These are phyloP conservation scores for Acrocyrtus sp. DNA, from an alignment of 2,888 invertebrate genomes.

Conservation along the genomic window DNA sequence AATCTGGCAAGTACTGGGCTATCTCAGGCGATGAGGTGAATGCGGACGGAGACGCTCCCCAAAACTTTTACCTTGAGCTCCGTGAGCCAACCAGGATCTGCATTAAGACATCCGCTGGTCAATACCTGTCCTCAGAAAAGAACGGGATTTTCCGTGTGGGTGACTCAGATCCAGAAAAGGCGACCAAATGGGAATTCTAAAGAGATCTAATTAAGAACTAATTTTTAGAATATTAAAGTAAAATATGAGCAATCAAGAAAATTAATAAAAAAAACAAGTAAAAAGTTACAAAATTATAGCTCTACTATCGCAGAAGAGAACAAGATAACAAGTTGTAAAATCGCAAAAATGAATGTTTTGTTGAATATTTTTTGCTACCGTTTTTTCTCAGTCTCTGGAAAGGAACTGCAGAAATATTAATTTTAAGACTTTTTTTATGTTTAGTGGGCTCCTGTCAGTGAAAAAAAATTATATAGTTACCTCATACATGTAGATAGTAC, in stretches of 20 bases:
- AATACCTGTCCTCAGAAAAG: constrained; percentile 88
- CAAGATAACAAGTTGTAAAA: background rate
- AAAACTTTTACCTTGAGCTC: constrained; percentile 88
- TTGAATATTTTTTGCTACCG: background rate
- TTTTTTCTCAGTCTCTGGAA: too few relatives aligned
- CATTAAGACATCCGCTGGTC: constrained; percentile 80
- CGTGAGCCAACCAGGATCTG: constrained; percentile 92
- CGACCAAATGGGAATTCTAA: constrained; percentile 96
- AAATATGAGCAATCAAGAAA: background rate
- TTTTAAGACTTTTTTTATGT: too few relatives aligned
- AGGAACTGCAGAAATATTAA: too few relatives aligned
- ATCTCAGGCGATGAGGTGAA: constrained; percentile 87
- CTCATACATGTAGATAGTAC: too few relatives aligned
- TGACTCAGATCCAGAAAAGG: constrained; percentile 78
- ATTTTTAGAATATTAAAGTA: constrained; percentile 79
- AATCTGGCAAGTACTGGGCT: constrained; percentile 95
- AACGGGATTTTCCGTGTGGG: constrained; percentile 90
- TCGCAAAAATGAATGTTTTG: background rate
- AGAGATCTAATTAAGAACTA: background rate
- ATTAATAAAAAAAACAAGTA: background rate
- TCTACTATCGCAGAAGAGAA: background rate
- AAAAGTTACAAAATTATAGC: background rate
- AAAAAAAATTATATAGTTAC: too few relatives aligned
- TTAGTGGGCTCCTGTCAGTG: too few relatives aligned
- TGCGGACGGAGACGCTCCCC: constrained; percentile 83